Base-by-base conservation (phyloP, 2,797 vertebrate genomes). In the Cossypha niveicapilla region DNA sequence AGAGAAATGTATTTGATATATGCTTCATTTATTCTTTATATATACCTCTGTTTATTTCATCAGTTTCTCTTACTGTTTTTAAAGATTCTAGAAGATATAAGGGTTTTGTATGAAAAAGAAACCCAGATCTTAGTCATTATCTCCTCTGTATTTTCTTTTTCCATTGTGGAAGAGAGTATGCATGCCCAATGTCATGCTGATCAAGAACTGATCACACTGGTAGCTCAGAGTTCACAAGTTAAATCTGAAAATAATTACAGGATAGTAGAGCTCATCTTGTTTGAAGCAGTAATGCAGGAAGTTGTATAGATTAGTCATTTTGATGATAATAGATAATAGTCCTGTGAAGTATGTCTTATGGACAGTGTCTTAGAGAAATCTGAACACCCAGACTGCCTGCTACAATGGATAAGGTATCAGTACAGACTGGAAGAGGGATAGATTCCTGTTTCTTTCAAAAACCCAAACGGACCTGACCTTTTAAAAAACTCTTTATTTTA, bases 111-210 rank as follows among this genome's bases (percentile, higher is more conserved):
- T 34, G 53, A 74, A 91, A 91, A 73, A 27, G 8, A 44, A 48
- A 30, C 24, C 3, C n/a, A 32, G 48, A 25, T n/a, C 32, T 56
- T 71, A 60, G 18, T 67, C 13, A 13, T 81, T 25, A 27, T 15
- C 6, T 11, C 9, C 17, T 65, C 32, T 62, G 11, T 34, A 47
- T 50, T 86, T 84, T 70, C 28, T 68, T 68, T 84, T 7, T 63
- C 19, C 12, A 5, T 47, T 63, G 14, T 45, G 30, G 34, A 88
- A 83, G 21, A 58, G 54, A 87, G 58, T 41, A 65, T 44, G 7
- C 3, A 5, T 70, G 19, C 12, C 53, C n/a, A 45, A 3, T n/a
- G 18, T 63, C 48, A 41, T 3, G 6, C 54, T 78, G 0, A 0
- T 53, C 42, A 79, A 70, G 71, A 74, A 45, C 7, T 30, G 37